Conservation (phyloP, 2,797 vertebrate genomes). For the Acrossocheilus wenchowensis region DNA sequence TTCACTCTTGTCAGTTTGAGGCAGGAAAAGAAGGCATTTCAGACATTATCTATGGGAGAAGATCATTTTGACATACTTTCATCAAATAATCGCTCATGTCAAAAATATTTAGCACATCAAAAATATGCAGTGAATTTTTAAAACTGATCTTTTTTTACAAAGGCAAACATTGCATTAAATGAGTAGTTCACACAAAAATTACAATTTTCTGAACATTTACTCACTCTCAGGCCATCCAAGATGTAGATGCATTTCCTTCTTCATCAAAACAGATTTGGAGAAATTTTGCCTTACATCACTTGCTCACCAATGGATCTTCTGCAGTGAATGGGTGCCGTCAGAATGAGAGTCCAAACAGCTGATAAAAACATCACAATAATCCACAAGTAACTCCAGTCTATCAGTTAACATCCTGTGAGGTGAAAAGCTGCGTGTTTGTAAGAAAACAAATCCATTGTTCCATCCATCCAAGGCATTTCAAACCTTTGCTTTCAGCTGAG, state of each 20-base stretch:
- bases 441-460: not conserved
- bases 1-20: conserved; percentile 28
- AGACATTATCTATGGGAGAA: not conserved
- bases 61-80: not conserved
- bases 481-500: not conserved
- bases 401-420: not conserved
- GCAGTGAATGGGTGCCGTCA: not conserved
- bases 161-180: not conserved
- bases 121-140: not conserved
- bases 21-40: conserved; percentile 6
- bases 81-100: not conserved
- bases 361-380: not conserved
- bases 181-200: not conserved
- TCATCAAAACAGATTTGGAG: not conserved
- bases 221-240: not conserved
- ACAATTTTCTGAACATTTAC: not conserved
- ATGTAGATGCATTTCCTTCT: not conserved
- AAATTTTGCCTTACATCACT: not conserved
- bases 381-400: not conserved
- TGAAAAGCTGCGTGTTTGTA: not conserved
- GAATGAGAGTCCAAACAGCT: not conserved
- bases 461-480: not conserved
- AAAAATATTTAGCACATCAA: conserved; percentile 3
- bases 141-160: not conserved
- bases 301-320: not conserved